Evolutionary conservation across 1,140 invertebrate genomes (phyloP), one percentile per base, ranked within the genome.

Genomic region (Heliconius hermathena): DNA sequence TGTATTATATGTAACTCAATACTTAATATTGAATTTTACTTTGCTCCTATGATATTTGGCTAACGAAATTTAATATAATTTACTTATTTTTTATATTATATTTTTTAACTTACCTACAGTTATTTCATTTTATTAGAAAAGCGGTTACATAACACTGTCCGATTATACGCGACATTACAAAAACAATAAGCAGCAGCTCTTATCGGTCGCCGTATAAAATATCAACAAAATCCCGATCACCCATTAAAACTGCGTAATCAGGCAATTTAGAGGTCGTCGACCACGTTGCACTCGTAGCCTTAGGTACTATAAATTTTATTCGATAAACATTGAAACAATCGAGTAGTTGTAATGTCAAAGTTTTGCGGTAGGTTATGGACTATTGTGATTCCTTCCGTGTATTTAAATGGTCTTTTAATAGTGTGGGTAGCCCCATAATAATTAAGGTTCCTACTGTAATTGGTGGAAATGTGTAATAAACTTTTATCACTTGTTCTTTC

Each of bases 271-370:
- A 89, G 91, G 91, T 94, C 90, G 91, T 89, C 88, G 88, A 79
- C 88, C 87, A 87, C 83, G 88, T 79, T 83, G 77, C 80, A 85
- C 85, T 86, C 86, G 85, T 91, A 90, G 90, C 85, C 83, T 87
- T 89, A 87, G 81, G 85, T 81, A 84, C 88, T 90, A 91, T 93
- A 92, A 91, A 91, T 89, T 90, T 88, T 89, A 90, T 90, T 88
- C 86, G 85, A 90, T 91, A 93, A 93, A 94, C 92, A 94, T 91
- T 90, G 91, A 90, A 94, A 92, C 90, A 91, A 93, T 91, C 85
- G 86, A 78, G 74, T 60, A 76, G 80, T 83, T 86, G 85, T 90
- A 89, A 93, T 90, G 88, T 89, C 89, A 89, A 88, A 88, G 81
- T 88, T 91, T 92, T 89, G 91, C 81, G 89, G 88, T 90, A 92